Percentiles rank a stretch among this genome's conserved stretches.
These are phyloP conservation scores for Bubalus kerabau DNA, from an alignment of 2,113 vertebrate genomes.

Conservation along the genomic window DNA sequence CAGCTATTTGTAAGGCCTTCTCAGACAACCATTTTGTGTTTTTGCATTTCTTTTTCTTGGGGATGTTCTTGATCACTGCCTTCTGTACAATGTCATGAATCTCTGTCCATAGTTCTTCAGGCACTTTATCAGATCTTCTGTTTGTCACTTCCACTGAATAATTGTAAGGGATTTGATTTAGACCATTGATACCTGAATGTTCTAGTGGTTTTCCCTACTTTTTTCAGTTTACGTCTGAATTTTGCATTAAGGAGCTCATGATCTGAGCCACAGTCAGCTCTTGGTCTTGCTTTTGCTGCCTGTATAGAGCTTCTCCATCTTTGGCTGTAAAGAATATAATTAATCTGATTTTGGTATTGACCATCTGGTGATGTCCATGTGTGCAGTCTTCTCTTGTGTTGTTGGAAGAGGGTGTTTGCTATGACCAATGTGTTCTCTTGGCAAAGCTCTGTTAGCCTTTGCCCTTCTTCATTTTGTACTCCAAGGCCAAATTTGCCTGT, in stretches of 20 bases:
- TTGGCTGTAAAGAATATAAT: neutral
- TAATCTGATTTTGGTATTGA: neutral
- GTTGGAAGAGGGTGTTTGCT: neutral
- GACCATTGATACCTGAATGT: too few species aligned
- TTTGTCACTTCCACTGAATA: too few species aligned
- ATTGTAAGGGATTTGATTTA: too few species aligned
- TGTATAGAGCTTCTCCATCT: neutral
- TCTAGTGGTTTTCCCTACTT: too few species aligned
- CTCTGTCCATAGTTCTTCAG: too few species aligned
- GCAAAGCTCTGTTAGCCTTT: neutral
- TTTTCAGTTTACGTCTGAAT: neutral
- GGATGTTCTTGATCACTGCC: too few species aligned
- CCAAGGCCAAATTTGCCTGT: neutral
- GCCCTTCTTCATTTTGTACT: neutral
- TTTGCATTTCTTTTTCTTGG: too few species aligned
- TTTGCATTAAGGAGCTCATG: neutral
- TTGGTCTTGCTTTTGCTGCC: neutral
- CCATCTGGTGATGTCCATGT: neutral
- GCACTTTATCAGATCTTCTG: too few species aligned
- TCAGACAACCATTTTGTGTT: too few species aligned
- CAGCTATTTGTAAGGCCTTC: too few species aligned
- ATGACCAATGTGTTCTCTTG: neutral
- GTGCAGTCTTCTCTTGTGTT: neutral
- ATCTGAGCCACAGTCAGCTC: neutral
- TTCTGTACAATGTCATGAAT: too few species aligned